phyloP scores from a whole-genome alignment of 2,797 vertebrate species.

The Acanthurus lineatus region DNA sequence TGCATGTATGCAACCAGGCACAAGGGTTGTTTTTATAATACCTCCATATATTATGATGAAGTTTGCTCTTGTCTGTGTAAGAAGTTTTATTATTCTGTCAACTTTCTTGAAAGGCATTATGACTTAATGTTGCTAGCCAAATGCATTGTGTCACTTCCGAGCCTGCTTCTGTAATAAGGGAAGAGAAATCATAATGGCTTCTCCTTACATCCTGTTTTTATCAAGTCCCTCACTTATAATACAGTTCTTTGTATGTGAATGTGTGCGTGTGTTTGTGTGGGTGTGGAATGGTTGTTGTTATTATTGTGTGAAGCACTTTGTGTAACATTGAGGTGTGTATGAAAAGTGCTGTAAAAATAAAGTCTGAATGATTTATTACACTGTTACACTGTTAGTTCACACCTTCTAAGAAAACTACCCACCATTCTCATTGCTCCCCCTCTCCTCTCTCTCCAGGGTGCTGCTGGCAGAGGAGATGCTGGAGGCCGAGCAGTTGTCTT shows the following conservation, averaged over 20 bases:
- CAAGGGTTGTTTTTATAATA: too few species aligned
- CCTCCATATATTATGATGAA: not conserved
- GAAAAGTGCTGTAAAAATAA: too few species aligned
- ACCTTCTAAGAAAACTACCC: conserved; percentile 38
- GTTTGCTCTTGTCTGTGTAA: not conserved
- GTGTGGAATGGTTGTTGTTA: too few species aligned
- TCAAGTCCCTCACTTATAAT: too few species aligned
- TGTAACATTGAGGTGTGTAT: too few species aligned
- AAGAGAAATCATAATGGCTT: too few species aligned
- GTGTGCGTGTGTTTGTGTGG: too few species aligned
- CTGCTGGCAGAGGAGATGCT: conserved; percentile 97
- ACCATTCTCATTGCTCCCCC: conserved; percentile 88
- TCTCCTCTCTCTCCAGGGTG: conserved; percentile 95
- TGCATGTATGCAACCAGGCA: not conserved
- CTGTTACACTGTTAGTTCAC: too few species aligned
- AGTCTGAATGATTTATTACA: too few species aligned
- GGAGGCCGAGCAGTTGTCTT: conserved; percentile 96
- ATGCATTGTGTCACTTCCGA: not conserved
- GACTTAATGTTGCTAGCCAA: not conserved
- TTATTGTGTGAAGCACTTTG: too few species aligned
- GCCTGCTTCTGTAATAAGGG: not conserved
- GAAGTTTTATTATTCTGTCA: not conserved
- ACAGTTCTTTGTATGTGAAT: too few species aligned
- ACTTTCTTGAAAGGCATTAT: not conserved
- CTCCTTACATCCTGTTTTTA: too few species aligned